These are phyloP conservation scores for Sturmia bella DNA, from an alignment of 2,888 invertebrate genomes.

Conservation along the genomic window DNA sequence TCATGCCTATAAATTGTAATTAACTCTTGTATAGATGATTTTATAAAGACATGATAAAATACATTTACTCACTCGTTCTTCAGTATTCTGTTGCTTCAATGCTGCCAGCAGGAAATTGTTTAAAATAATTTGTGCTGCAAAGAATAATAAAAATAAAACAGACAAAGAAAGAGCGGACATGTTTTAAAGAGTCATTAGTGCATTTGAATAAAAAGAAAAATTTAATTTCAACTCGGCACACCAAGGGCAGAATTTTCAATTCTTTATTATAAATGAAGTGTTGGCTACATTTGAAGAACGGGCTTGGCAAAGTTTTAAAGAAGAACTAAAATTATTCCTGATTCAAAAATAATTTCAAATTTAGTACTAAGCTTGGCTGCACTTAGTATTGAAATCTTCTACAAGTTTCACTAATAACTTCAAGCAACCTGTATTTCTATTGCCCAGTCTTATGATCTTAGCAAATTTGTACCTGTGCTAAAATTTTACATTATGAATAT, in stretches of 20 bases:
- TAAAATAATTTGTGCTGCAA: conserved; percentile 31
- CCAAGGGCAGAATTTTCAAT: background rate
- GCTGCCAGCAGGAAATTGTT: conserved; percentile 29
- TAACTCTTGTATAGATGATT: conserved; percentile 38
- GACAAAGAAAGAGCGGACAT: background rate
- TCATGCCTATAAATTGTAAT: conserved; percentile 60
- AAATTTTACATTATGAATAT: too few relatives aligned
- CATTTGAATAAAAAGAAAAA: too few relatives aligned
- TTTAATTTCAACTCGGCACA: too few relatives aligned
- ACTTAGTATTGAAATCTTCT: too few relatives aligned
- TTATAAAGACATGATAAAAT: conserved; percentile 42
- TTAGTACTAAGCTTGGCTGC: too few relatives aligned
- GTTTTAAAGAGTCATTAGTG: background rate
- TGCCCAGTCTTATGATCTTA: too few relatives aligned
- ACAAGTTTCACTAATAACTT: too few relatives aligned
- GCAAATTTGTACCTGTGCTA: too few relatives aligned
- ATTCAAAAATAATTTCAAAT: too few relatives aligned
- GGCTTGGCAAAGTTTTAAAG: conserved; percentile 2
- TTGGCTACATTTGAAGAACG: background rate
- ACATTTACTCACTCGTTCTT: conserved; percentile 4
- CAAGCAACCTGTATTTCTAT: too few relatives aligned
- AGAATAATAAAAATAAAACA: conserved; percentile 11
- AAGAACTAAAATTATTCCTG: too few relatives aligned
- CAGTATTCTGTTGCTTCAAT: background rate
- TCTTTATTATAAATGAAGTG: conserved; percentile 8